Evolutionary conservation across 2,113 vertebrate genomes (phyloP).

Genomic region (Pluvialis apricaria): DNA sequence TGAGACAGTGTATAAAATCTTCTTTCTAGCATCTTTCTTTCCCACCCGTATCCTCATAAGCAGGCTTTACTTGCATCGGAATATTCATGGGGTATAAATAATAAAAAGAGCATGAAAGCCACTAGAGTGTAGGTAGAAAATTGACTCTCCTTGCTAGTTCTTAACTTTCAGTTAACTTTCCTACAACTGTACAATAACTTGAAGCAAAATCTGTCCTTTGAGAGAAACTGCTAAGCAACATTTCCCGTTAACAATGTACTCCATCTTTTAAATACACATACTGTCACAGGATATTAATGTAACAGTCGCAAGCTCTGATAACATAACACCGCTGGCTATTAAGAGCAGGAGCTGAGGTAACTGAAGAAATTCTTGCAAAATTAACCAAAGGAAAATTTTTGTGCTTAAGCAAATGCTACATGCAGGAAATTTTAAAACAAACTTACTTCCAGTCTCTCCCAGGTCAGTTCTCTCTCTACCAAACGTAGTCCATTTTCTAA

Average conservation of each 20-base stretch:
- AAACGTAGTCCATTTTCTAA: background rate
- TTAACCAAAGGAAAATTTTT: background rate
- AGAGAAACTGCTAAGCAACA: background rate
- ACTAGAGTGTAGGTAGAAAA: background rate
- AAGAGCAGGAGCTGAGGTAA: background rate
- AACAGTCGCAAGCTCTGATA: background rate
- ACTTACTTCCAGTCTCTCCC: background rate
- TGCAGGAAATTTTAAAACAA: background rate
- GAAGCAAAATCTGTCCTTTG: conserved; percentile 14
- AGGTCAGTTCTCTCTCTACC: background rate
- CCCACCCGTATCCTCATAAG: background rate
- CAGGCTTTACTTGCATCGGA: background rate
- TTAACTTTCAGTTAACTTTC: background rate
- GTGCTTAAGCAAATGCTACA: background rate
- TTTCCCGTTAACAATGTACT: background rate
- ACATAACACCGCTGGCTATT: background rate
- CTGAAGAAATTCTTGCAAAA: background rate
- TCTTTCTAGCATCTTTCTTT: background rate
- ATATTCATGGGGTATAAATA: conserved; percentile 44
- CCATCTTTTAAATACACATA: background rate
- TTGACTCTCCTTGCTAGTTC: background rate
- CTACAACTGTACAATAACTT: background rate
- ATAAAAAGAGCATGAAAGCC: background rate
- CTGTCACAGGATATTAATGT: background rate
- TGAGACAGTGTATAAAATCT: background rate